Percentiles rank a stretch among this genome's conserved stretches.
Evolutionary conservation across 2,888 invertebrate genomes (phyloP).

Genomic region (Odontomyia ornata): DNA sequence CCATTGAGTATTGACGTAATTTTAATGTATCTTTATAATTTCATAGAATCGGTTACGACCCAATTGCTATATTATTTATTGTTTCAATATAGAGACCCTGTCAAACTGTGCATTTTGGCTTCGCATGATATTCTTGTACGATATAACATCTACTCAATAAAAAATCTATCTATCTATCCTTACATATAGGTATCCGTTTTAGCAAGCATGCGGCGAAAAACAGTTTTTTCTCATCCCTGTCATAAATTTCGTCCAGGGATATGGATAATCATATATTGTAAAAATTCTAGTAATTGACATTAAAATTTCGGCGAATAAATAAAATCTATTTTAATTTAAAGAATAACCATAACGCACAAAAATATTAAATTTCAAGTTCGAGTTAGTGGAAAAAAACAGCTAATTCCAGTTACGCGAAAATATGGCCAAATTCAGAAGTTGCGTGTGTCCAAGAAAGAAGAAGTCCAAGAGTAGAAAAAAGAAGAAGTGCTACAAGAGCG

Average conservation of each 20-base stretch:
- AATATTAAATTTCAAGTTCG: background rate
- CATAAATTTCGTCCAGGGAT: conserved; percentile 3
- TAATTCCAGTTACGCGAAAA: background rate
- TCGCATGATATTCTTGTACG: no score
- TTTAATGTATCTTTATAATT: no score
- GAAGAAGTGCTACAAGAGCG: conserved; percentile 46
- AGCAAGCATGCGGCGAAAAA: conserved; percentile 20
- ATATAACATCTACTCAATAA: no score
- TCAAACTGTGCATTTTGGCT: no score
- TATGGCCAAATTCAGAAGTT: background rate
- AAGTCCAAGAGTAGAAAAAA: background rate
- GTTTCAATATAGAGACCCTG: no score
- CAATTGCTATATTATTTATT: no score
- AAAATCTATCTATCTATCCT: no score
- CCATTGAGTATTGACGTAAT: no score
- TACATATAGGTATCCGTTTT: no score
- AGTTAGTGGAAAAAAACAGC: background rate
- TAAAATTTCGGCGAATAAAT: background rate
- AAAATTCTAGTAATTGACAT: conserved; percentile 17
- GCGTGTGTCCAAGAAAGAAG: background rate
- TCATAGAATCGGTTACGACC: no score
- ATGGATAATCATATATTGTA: background rate
- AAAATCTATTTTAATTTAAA: background rate
- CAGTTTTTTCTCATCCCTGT: background rate
- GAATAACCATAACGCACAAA: background rate